These are phyloP conservation scores for Apostichopus californicus DNA, from an alignment of 35 echinoderm and acorn worm genomes.

Conservation along the genomic window DNA sequence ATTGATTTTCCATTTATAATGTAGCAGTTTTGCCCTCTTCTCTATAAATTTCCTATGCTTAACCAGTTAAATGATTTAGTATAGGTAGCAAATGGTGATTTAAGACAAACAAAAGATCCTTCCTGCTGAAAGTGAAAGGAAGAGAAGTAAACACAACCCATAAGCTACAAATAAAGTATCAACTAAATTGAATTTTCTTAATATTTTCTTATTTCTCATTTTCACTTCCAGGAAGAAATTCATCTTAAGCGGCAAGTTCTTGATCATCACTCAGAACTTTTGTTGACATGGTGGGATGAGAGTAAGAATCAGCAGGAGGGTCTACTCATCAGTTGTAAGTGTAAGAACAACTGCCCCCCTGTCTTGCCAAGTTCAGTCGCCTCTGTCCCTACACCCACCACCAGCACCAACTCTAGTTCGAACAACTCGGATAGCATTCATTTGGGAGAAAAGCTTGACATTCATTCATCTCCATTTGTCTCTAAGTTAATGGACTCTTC, in stretches of 20 bases:
- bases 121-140: too few species aligned
- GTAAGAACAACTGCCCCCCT: conserved; percentile 25
- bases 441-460: conserved; percentile 35
- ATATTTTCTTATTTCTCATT: background rate
- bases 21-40: too few species aligned
- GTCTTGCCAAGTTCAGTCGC: background rate
- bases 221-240: conserved; percentile 34
- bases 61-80: too few species aligned
- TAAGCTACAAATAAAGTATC: too few species aligned
- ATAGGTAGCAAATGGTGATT: too few species aligned
- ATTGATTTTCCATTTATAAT: too few species aligned
- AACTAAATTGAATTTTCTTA: too few species aligned
- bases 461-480: conserved; percentile 31
- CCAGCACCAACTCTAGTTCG: background rate
- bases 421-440: conserved; percentile 10
- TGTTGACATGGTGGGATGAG: conserved; percentile 62
- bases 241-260: conserved; percentile 45
- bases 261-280: conserved; percentile 30
- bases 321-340: conserved; percentile 43
- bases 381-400: background rate
- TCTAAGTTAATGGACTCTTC: conserved; percentile 45
- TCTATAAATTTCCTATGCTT: too few species aligned
- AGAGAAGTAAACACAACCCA: too few species aligned
- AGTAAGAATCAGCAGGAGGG: conserved; percentile 45
- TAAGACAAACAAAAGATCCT: too few species aligned